phyloP scores from a whole-genome alignment of 1,140 invertebrate genomes.

The Diprion similis region DNA sequence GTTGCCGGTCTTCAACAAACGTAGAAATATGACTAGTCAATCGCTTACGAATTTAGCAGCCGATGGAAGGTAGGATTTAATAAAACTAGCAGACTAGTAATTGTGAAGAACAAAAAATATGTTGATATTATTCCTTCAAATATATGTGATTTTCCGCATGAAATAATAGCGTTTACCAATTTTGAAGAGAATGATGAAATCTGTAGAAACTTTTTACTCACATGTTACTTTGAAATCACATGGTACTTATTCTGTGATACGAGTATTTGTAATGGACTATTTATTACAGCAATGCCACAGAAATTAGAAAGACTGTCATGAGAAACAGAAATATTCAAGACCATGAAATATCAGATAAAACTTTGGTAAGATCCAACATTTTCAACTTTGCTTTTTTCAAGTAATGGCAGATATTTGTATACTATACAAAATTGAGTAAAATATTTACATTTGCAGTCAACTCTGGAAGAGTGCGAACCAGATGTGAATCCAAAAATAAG shows the following conservation, averaged over 20 bases:
- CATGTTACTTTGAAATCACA: no score
- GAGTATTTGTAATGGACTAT: slow-evolving; percentile 8
- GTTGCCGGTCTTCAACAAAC: slow-evolving; percentile 40
- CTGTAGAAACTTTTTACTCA: no score
- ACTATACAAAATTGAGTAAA: neutral
- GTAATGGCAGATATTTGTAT: neutral
- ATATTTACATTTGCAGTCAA: slow-evolving; percentile 28
- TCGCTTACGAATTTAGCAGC: slow-evolving; percentile 50
- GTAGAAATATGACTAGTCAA: slow-evolving; percentile 40
- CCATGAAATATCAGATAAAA: slow-evolving; percentile 28
- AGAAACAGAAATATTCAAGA: slow-evolving; percentile 29
- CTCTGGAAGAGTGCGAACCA: slow-evolving; percentile 25
- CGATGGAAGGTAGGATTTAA: slow-evolving; percentile 54
- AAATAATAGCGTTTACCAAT: no score
- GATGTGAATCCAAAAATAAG: slow-evolving; percentile 26
- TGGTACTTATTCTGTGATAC: neutral
- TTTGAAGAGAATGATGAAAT: no score
- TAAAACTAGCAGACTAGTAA: slow-evolving; percentile 19
- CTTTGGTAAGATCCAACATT: slow-evolving; percentile 32
- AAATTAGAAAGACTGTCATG: slow-evolving; percentile 29
- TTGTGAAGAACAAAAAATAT: neutral
- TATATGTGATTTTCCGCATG: no score
- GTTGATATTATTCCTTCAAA: no score
- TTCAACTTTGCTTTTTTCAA: no score
- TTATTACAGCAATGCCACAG: slow-evolving; percentile 19